Evolutionary conservation across 2,113 vertebrate genomes (phyloP), one percentile per base, ranked within the genome.

Genomic region (rabbit (Oryctolagus cuniculus)): DNA sequence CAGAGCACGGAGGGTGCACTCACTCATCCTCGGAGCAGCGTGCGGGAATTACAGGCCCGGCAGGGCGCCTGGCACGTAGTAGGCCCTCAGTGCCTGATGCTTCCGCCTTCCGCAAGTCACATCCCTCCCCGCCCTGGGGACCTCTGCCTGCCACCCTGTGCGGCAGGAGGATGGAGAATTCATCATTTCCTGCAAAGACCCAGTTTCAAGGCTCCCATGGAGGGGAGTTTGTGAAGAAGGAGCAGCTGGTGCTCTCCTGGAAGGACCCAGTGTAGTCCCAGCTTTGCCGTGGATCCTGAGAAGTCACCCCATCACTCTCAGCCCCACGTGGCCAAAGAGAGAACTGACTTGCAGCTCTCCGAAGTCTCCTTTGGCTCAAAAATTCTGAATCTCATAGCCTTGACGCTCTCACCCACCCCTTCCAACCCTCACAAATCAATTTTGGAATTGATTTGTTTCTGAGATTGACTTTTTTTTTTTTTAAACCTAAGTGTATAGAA

Each of bases 401-500:
- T 8, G 36, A 49, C 80, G 31, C 29, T 34, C n/a, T 17, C 61
- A 63, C 13, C 55, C 29, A 66, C 11, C 53, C 61, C 63, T 89
- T 80, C 55, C 92, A 78, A 31, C n/a, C 53, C 67, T 87, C 66
- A 63, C 36, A 38, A 1, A 25, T 72, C 92, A 75, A 74, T 89
- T 73, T 84, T 90, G 13, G 73, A 88, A 94, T 82, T 88, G 84
- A 93, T 86, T 78, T 96, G 55, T 87, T 82, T 94, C 72, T 34
- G 87, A 93, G 79, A 90, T 70, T 11, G 77, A 82, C 89, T 87
- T 93, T 93, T 51, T 72, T 66, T 91, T 88, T 96, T 74, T 44
- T 44, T 5, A 44, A 93, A 80, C 87, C 53, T 34, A 51, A 83
- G 66, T 91, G 21, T 75, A 84, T 84, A 81, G 75, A 91, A 89